Evolutionary conservation across 2,113 vertebrate species (phyloP).

Genomic region (Phaethornis superciliosus): DNA sequence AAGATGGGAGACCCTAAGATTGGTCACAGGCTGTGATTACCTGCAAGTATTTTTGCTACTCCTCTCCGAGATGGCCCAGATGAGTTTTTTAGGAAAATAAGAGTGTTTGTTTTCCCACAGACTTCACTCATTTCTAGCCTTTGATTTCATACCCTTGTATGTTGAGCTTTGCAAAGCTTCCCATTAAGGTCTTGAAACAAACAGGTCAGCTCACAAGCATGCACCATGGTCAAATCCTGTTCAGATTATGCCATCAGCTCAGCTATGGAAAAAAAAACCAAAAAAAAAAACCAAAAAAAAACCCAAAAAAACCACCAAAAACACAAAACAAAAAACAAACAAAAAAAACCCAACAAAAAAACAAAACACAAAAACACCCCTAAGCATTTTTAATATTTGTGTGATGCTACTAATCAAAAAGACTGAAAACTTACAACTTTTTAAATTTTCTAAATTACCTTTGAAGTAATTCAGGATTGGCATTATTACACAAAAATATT

Average conservation of each 20-base stretch:
- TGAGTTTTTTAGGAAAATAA: not conserved
- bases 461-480: not conserved
- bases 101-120: not conserved
- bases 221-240: not conserved
- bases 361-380: too few species aligned
- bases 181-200: not conserved
- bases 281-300: too few species aligned
- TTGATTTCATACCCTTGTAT: not conserved
- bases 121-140: not conserved
- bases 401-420: not conserved
- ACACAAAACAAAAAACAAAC: too few species aligned
- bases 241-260: not conserved
- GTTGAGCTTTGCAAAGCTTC: not conserved
- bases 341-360: not conserved
- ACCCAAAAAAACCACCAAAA: too few species aligned
- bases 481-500: not conserved
- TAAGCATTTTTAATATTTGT: not conserved
- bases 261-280: not conserved
- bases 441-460: not conserved
- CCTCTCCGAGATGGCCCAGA: not conserved
- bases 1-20: not conserved
- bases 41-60: not conserved
- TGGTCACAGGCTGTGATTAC: not conserved
- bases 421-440: not conserved
- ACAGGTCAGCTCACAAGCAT: not conserved